Evolutionary conservation across 2,888 invertebrate species (phyloP), one percentile per base, ranked within the genome.

Genomic region (Scaptomyza parva): DNA sequence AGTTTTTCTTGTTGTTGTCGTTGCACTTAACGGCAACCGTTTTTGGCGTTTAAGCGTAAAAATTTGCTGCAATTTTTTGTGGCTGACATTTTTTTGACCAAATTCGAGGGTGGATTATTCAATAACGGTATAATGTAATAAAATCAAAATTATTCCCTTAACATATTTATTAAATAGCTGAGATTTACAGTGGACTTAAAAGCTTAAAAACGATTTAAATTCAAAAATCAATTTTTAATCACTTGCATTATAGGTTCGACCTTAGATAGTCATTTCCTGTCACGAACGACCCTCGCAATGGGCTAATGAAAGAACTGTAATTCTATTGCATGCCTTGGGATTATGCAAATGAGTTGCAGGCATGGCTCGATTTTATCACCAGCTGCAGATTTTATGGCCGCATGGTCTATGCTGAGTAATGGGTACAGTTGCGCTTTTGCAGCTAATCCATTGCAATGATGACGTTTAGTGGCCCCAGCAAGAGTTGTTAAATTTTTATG

Each of bases 401-500:
- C 37, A 43, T 26, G 40, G 40, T 47, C 61, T 61, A 54, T 64
- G 43, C 59, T 57, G 64, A 76, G 59, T 68, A 53, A 59, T n/a
- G 48, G 9, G 44, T 62, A 67, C 78, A 63, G 75, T 67, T 71
- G 64, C 43, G 66, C 79, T 70, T 66, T 71, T 39, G 45, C 22
- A 55, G 82, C 88, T 87, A 87, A 87, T 85, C 79, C 82, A 65
- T 72, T 71, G 71, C 78, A 67, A 76, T 73, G 83, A 82, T 87
- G 83, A 82, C 70, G 70, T 85, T 87, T 78, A 82, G 82, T 76
- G 76, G 73, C 69, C 48, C 33, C 55, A 73, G 59, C 65, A 68
- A 76, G 76, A 87, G 88, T 82, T 82, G 73, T 76, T 68, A 78
- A 85, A 70, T 82, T 77, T 83, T 87, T 69, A 83, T 87, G 76